Base-by-base conservation (phyloP, 37 sponge, comb jelly and placozoan genomes). In the Haliclona indistincta region DNA sequence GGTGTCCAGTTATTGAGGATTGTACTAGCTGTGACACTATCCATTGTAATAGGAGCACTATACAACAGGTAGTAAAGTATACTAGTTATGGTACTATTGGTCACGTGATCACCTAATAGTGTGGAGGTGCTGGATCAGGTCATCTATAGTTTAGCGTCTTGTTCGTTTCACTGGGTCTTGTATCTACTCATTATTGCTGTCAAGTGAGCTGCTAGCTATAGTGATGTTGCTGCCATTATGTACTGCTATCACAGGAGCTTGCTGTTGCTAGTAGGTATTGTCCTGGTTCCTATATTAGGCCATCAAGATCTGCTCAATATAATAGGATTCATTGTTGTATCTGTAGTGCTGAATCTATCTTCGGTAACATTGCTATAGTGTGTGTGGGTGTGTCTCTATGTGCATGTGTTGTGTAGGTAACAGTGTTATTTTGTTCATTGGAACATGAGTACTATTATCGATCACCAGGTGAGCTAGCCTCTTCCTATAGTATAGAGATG, bases 381-480 rank as follows among this genome's bases (percentile, higher is more conserved):
- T 2, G 56, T 23, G 56, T 2, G 56, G 3, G 6, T 2, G 56
- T 3, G 56, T 23, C 26, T 23, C 7, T 60, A 60, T 60, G 15
- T 23, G 7, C 8, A 29, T 22, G 17, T 20, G 7, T 35, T 34
- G 13, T 6, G 30, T 19, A 68, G 69, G 44, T 68, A 23, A 61
- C 39, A 15, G 10, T 70, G 1, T 55, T 82, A 33, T 74, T 74
- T n/a, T 19, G 74, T 0, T 65, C 83, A 35, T 68, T 84, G 64
- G 73, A 77, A 44, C 85, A 84, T 62, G 85, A 84, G 54, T 38
- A 30, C 33, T 52, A 52, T 38, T 84, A 64, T 28, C 56, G 85
- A 62, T 77, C 85, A 26, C 63, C 77, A 32, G 85, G 85, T 84
- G 52, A 54, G 73, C 1, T 5, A 4, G 7, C 70, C 53, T 17